Evolutionary conservation across 2,888 invertebrate genomes (phyloP), one percentile per base, ranked within the genome.

Genomic region (Camptogramma bilineatum): DNA sequence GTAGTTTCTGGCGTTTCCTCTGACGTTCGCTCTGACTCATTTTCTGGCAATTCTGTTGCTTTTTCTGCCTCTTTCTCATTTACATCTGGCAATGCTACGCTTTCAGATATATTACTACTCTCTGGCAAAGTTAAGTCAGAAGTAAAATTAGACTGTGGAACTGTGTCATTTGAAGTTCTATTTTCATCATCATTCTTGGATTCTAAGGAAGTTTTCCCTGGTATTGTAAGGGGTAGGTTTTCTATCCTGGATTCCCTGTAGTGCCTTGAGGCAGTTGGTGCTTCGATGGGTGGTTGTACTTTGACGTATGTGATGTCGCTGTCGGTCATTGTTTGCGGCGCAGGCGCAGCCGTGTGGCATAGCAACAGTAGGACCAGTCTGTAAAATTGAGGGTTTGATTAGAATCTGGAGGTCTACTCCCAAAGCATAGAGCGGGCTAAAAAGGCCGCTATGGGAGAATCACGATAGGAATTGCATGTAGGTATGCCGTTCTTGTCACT

Each of bases 241-340:
- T 90, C 85, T 44, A 84, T 83, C 58, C 77, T 78, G 7, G 83
- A 76, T 58, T 84, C 80, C 21, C 73, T 72, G 47, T 68, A 46
- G 52, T 61, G 51, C n/a, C 52, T 57, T 3, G 62, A 62, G 2
- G 48, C 52, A 19, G 66, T 51, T 5, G 68, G 70, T 2, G 64
- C 73, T 52, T 73, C 73, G 0, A 75, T 59, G 1, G 78, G 59
- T 0, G 86, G 84, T 48, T 84, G 81, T 31, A 82, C 79, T 57
- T 86, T 85, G 16, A 88, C 84, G 67, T 85, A 85, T 0, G 88
- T 88, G 62, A 88, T 85, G 52, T 83, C 82, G 52, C 80, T 85
- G 62, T 80, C 80, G 50, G 69, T 69, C 42, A 68, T 66, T 17
- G 80, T 78, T 54, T 87, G 88, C 0, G 91, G 89, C 4, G 90